Conservation (phyloP, 2,888 invertebrate species). For the Drosophila anceps region DNA sequence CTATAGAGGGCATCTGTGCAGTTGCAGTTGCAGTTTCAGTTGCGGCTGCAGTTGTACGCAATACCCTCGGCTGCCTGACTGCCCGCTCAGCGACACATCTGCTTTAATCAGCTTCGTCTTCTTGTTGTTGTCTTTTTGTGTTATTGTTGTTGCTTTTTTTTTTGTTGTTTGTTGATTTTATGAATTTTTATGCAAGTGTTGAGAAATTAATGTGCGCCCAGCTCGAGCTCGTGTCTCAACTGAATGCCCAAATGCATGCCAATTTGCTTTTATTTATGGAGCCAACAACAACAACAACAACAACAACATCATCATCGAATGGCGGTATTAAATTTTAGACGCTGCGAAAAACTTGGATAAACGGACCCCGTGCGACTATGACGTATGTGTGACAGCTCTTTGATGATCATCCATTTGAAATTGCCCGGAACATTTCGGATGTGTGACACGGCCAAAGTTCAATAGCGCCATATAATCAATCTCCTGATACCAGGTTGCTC, state of each 20-base stretch:
- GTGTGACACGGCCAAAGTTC: conserved; percentile 52
- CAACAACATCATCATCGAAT: conserved; percentile 20
- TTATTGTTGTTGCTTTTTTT: too few relatives aligned
- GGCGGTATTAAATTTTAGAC: conserved; percentile 71
- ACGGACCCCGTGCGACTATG: conserved; percentile 9
- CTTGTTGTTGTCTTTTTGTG: conserved; percentile 38
- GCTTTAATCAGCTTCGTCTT: conserved; percentile 56
- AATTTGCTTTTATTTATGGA: conserved; percentile 77
- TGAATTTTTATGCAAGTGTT: conserved; percentile 79
- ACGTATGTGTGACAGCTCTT: conserved; percentile 45
- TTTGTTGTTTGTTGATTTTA: conserved; percentile 63
- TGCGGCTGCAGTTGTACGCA: background rate
- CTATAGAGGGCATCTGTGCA: background rate
- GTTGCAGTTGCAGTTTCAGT: too few relatives aligned
- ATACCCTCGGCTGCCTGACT: conserved; percentile 8
- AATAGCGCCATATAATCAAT: conserved; percentile 53
- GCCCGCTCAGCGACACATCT: conserved; percentile 66
- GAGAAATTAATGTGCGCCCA: conserved; percentile 77
- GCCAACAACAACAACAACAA: conserved; percentile 17
- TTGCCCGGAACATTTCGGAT: conserved; percentile 14
- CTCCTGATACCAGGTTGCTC: conserved; percentile 33
- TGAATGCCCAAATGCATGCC: conserved; percentile 73
- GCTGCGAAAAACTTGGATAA: conserved; percentile 59
- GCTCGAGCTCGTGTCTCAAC: conserved; percentile 55
- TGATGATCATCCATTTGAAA: conserved; percentile 38